Percentiles rank a stretch among this genome's conserved stretches.
Evolutionary conservation across 1,140 invertebrate genomes (phyloP).

Genomic region (Argopecten irradians): DNA sequence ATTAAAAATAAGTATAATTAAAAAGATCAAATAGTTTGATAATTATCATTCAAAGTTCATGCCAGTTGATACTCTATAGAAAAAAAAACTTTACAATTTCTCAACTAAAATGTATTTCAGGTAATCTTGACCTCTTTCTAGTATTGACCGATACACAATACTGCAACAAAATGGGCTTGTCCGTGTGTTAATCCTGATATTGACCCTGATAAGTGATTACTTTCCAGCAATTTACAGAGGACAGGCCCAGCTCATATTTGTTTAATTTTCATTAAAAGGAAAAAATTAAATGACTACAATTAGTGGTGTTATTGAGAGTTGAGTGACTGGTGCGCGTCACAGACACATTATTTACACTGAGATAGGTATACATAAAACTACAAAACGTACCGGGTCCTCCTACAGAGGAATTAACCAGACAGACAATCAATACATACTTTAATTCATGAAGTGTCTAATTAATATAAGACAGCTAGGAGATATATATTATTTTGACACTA

Average conservation of each 20-base stretch:
- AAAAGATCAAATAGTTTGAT: background rate
- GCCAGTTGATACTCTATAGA: background rate
- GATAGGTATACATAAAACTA: too few relatives aligned
- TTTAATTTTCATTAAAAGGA: slow-evolving; percentile 6
- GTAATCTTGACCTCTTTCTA: background rate
- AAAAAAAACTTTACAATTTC: background rate
- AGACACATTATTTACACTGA: background rate
- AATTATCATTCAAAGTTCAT: background rate
- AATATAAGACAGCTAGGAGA: too few relatives aligned
- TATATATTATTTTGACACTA: too few relatives aligned
- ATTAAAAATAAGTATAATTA: background rate
- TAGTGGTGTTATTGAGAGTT: background rate
- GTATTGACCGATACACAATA: background rate
- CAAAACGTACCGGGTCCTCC: background rate
- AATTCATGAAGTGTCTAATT: too few relatives aligned
- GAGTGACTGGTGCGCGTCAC: background rate
- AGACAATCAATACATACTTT: background rate
- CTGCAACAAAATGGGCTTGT: background rate
- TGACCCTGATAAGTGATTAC: background rate
- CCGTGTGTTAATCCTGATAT: background rate
- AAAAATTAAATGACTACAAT: background rate
- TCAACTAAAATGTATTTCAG: background rate
- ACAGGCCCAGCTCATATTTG: background rate
- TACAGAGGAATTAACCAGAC: background rate
- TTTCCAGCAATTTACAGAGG: background rate